A percentile compares a stretch with the other conserved stretches of the same genome.
phyloP scores from a whole-genome alignment of 2,797 vertebrate species.

The Eulemur mongoz region DNA sequence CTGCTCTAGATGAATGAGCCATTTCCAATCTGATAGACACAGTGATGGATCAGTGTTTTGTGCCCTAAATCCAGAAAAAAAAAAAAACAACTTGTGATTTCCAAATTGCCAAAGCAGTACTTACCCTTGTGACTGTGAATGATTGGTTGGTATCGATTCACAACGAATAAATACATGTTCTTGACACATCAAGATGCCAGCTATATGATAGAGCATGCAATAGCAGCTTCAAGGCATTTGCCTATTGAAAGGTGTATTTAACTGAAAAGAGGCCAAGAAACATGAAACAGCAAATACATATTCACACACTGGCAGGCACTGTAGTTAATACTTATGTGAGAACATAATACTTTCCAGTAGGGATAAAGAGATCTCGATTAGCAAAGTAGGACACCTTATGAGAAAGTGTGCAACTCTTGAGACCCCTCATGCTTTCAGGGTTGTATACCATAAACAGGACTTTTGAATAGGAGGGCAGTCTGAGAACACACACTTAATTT shows the following conservation, averaged over 20 bases:
- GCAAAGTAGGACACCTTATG: neutral
- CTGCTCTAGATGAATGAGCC: neutral
- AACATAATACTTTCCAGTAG: neutral
- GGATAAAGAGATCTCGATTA: neutral
- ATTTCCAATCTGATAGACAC: neutral
- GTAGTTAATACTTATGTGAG: neutral
- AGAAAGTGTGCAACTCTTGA: neutral
- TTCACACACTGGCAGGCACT: neutral
- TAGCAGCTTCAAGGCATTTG: neutral
- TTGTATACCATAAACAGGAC: neutral
- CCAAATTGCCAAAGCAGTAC: neutral
- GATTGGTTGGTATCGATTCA: neutral
- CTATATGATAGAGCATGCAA: neutral
- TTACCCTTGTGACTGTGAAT: neutral
- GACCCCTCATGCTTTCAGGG: neutral
- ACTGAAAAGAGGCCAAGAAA: neutral
- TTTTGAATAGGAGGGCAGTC: neutral
- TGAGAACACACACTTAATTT: neutral
- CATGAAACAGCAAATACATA: neutral
- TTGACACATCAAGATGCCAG: neutral
- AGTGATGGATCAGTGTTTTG: neutral
- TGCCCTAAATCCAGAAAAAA: neutral
- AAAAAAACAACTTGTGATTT: neutral
- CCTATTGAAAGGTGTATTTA: neutral
- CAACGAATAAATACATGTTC: neutral